Evolutionary conservation across 1,140 invertebrate species (phyloP).

Genomic region (Papilio polyxenes): DNA sequence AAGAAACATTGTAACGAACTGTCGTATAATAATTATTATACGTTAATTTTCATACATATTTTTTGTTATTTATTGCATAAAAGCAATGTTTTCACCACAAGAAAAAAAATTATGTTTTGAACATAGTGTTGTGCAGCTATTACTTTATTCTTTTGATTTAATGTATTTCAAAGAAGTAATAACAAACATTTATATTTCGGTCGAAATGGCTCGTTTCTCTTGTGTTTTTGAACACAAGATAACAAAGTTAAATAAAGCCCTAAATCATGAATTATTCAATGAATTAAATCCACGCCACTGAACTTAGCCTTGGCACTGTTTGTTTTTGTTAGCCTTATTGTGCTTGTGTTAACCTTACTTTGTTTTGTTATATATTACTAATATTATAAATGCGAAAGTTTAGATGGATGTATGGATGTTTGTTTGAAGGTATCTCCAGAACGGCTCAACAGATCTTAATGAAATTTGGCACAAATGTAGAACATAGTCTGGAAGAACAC

Average conservation of each 20-base stretch:
- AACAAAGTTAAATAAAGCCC: slow-evolving; percentile 12
- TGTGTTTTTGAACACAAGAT: not conserved
- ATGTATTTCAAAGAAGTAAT: not conserved
- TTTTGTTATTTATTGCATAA: not conserved
- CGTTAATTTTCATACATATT: not conserved
- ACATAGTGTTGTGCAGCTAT: not conserved
- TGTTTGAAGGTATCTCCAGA: too few relatives aligned
- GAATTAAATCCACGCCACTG: slow-evolving; percentile 22
- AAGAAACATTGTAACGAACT: not conserved
- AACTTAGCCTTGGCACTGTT: slow-evolving; percentile 26
- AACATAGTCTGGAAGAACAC: too few relatives aligned
- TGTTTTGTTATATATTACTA: too few relatives aligned
- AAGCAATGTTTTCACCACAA: too few relatives aligned
- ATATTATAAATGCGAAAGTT: too few relatives aligned
- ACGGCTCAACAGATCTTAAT: too few relatives aligned
- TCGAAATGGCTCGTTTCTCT: not conserved
- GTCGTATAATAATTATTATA: not conserved
- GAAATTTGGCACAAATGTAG: too few relatives aligned
- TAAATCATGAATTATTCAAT: slow-evolving; percentile 42
- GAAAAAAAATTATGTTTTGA: too few relatives aligned
- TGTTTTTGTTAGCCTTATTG: slow-evolving; percentile 8
- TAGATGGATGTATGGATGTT: too few relatives aligned
- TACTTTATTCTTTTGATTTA: not conserved
- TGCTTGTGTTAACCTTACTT: not conserved
- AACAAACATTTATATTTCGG: not conserved